These are phyloP conservation scores for Gracilinanus agilis DNA, from an alignment of 2,113 vertebrate genomes.

Conservation along the genomic window DNA sequence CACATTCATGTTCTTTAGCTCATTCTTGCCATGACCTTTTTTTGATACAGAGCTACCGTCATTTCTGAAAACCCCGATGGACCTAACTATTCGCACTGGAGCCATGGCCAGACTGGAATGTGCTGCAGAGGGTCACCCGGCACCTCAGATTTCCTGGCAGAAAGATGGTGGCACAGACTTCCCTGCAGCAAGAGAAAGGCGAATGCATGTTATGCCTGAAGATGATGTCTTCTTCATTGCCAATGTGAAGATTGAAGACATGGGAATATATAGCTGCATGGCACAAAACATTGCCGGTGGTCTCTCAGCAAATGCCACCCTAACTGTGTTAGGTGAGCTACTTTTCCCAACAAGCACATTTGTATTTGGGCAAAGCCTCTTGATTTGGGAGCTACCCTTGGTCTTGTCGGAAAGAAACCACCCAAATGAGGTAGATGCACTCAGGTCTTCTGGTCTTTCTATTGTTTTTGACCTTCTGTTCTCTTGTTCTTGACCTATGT, in stretches of 20 bases:
- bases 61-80: conserved; percentile 91
- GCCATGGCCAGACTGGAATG: conserved; percentile 90
- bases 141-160: conserved; percentile 91
- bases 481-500: not conserved
- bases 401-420: conserved; percentile 2
- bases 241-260: conserved; percentile 90
- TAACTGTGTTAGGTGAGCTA: conserved; percentile 86
- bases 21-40: not conserved
- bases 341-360: too few species aligned
- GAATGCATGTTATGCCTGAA: conserved; percentile 91
- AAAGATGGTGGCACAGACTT: conserved; percentile 91
- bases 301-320: conserved; percentile 87
- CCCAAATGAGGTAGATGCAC: not conserved
- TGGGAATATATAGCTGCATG: conserved; percentile 90
- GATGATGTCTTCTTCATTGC: conserved; percentile 91
- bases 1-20: not conserved
- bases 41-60: conserved; percentile 86
- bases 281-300: conserved; percentile 87
- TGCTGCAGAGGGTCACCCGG: conserved; percentile 88
- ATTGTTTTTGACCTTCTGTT: too few species aligned
- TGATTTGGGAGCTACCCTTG: not conserved
- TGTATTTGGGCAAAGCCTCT: not conserved
- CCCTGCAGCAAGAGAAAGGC: conserved; percentile 89
- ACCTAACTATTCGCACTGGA: conserved; percentile 88
- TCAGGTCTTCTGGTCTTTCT: not conserved